Percentiles rank a stretch among this genome's conserved stretches.
These are phyloP conservation scores for Bhutanitis thaidina DNA, from an alignment of 2,888 invertebrate species.

Conservation along the genomic window DNA sequence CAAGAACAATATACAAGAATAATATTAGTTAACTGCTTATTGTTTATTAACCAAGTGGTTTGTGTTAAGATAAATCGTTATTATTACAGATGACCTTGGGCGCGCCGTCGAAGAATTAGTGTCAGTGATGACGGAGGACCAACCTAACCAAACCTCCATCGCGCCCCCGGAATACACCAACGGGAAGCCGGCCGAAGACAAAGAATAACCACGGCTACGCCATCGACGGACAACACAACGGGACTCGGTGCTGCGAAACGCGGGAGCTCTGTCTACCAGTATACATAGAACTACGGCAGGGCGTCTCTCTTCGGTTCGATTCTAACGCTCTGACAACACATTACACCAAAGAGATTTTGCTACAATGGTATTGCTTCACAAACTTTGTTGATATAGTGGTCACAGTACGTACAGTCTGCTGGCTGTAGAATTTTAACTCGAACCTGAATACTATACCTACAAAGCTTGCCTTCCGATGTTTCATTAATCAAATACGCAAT, in stretches of 20 bases:
- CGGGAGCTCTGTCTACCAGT: slow-evolving; percentile 33
- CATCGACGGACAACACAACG: slow-evolving; percentile 22
- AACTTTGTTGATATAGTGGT: slow-evolving; percentile 4
- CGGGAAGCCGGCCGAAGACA: slow-evolving; percentile 63
- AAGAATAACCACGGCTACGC: slow-evolving; percentile 35
- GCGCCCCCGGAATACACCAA: slow-evolving; percentile 74
- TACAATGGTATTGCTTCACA: slow-evolving; percentile 28
- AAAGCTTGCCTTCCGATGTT: neutral
- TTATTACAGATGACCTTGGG: slow-evolving; percentile 88
- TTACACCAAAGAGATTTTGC: slow-evolving; percentile 31
- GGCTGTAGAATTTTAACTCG: neutral
- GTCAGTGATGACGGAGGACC: slow-evolving; percentile 91
- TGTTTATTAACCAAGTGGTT: no score
- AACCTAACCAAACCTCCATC: slow-evolving; percentile 42
- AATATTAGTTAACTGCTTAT: no score
- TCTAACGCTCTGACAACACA: slow-evolving; percentile 59
- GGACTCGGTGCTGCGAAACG: slow-evolving; percentile 36
- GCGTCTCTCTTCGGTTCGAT: slow-evolving; percentile 18
- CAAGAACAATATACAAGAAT: no score
- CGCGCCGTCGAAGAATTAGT: slow-evolving; percentile 94
- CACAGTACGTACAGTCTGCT: neutral
- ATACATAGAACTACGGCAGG: slow-evolving; percentile 22
- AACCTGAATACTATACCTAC: neutral
- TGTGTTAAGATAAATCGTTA: no score
- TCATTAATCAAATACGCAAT: neutral